Base-by-base conservation (phyloP, 1,140 invertebrate genomes). In the Tetramorium parvispinum region DNA sequence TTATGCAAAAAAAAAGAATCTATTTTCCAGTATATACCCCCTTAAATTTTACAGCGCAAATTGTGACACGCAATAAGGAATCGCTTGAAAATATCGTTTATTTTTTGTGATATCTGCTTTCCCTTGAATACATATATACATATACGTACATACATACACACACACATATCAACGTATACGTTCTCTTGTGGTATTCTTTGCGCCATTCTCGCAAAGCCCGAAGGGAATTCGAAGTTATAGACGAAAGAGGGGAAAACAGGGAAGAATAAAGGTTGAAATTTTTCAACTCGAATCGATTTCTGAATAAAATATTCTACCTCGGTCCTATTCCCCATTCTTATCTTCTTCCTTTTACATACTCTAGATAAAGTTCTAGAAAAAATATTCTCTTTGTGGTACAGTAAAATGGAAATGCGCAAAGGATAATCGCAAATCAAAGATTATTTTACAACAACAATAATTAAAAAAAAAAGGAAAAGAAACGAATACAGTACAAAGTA, bases 21-120 rank as follows among this genome's bases (percentile, higher is more conserved):
- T n/a, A n/a, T n/a, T n/a, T n/a, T n/a, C n/a, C n/a, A n/a, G n/a
- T n/a, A n/a, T n/a, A n/a, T n/a, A n/a, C n/a, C n/a, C n/a, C n/a
- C n/a, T n/a, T n/a, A 53, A 81, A 37, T 70, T 43, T 70, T 21
- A 16, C 10, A 46, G 65, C 24, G 24, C 57, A 81, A 81, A 81
- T 81, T 70, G 49, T 65, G 37, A 6, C 16, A 70, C 13, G 32
- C 51, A 70, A 68, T 81, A 81, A 81, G n/a, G 21, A 81, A 68
- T 70, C 10, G 11, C n/a, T 68, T 46, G 32, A 68, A 55, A 68
- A 32, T 16, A 53, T 32, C 10, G 32, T 81, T 70, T 70, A 81
- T 70, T 81, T 81, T 27, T 6, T 24, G 10, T 13, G 16, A 5
- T 66, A 21, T 49, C 43, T 66, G 21, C 61, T 81, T 70, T 70